A percentile compares a stretch with the other conserved stretches of the same genome.
phyloP scores from a whole-genome alignment of 2,888 invertebrate genomes.

The Hybos culiciformis region DNA sequence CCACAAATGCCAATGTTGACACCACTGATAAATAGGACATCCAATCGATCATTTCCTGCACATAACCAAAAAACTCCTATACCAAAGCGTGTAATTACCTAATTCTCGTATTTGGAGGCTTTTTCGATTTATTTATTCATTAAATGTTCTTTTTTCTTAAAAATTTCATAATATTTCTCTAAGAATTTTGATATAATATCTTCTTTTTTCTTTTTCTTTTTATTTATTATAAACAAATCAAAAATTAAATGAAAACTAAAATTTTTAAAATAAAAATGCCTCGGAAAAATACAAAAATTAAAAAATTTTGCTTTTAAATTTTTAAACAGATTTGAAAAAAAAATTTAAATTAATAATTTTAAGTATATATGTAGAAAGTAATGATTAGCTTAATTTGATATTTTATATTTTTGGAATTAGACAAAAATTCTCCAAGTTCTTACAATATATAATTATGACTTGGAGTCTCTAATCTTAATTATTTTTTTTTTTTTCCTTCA shows the following conservation, averaged over 20 bases:
- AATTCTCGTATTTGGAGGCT: constrained; percentile 31
- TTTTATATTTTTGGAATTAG: no score
- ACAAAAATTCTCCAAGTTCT: no score
- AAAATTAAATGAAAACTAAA: neutral
- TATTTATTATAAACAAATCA: neutral
- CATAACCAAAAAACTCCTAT: constrained; percentile 95
- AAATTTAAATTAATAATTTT: no score
- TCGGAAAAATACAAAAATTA: neutral
- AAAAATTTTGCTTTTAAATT: neutral
- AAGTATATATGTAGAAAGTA: no score
- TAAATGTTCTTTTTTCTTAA: constrained; percentile 3
- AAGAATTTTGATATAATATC: constrained; percentile 2
- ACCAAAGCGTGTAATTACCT: constrained; percentile 44
- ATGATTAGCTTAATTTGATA: no score
- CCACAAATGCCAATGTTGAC: constrained; percentile 85
- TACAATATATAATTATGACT: no score
- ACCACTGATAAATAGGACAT: constrained; percentile 92
- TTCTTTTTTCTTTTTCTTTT: neutral
- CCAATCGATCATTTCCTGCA: constrained; percentile 97
- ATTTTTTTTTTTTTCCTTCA: neutral
- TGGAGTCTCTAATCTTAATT: no score
- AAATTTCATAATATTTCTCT: neutral
- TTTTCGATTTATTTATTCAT: constrained; percentile 13
- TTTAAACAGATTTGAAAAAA: neutral
- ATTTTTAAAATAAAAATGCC: no score